phyloP scores from a whole-genome alignment of 2,888 invertebrate genomes.

The Lamellibrachia columna region DNA sequence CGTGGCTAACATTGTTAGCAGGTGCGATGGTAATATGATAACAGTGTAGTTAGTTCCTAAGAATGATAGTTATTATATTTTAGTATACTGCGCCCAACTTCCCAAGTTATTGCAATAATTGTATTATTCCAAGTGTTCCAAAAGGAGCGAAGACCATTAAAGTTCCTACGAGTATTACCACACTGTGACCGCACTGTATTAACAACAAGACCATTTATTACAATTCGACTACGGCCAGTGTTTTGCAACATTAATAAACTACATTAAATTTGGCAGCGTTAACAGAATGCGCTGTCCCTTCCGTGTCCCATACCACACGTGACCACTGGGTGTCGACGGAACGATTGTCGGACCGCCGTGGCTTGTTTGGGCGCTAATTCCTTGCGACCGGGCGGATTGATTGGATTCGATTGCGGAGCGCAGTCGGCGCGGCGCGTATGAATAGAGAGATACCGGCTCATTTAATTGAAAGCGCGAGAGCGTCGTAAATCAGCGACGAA shows the following conservation, averaged over 20 bases:
- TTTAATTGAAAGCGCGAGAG: conserved; percentile 12
- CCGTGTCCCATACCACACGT: no score
- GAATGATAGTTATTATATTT: no score
- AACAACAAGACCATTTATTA: neutral
- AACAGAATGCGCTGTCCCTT: no score
- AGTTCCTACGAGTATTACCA: no score
- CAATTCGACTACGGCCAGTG: neutral
- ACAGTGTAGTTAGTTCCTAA: no score
- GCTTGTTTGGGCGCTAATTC: neutral
- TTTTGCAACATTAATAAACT: neutral
- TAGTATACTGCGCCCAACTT: neutral
- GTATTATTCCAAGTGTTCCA: neutral
- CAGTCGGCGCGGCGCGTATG: neutral
- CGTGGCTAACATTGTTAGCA: neutral
- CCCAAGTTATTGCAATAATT: neutral
- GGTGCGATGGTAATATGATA: neutral
- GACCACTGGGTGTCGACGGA: neutral
- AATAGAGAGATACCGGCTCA: conserved; percentile 13
- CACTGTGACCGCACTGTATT: no score
- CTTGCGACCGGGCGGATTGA: neutral
- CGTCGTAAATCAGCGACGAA: conserved; percentile 12
- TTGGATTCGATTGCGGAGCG: conserved; percentile 2
- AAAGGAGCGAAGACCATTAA: neutral
- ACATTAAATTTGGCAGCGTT: no score
- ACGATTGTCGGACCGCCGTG: neutral